Evolutionary conservation across 2,888 invertebrate genomes (phyloP).

Genomic region (Calephelis perditalis): DNA sequence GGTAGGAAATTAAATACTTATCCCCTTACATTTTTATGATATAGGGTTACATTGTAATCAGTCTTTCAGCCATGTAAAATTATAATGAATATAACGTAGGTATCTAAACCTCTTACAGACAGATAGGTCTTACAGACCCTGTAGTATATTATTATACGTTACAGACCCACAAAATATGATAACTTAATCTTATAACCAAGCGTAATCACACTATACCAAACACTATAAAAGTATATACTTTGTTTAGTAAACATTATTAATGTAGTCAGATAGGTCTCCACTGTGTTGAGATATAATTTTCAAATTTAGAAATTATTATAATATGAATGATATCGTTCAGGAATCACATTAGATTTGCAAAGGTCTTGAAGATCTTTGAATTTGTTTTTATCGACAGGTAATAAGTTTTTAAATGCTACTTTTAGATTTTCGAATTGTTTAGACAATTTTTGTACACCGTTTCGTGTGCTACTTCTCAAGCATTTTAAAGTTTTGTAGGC

Average conservation of each 20-base stretch:
- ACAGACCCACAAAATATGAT: background rate
- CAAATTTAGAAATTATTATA: conserved; percentile 1
- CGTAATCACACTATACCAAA: too few relatives aligned
- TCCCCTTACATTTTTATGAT: background rate
- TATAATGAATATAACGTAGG: background rate
- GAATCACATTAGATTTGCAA: background rate
- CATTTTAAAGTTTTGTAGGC: background rate
- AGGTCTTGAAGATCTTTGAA: too few relatives aligned
- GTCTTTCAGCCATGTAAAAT: background rate
- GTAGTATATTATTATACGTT: too few relatives aligned
- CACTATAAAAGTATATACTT: too few relatives aligned
- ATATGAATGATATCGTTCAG: background rate
- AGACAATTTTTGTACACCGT: conserved; percentile 4
- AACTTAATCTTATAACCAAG: background rate
- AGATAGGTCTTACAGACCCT: too few relatives aligned
- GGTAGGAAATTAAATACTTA: background rate
- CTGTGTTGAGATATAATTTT: background rate
- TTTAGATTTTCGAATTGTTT: background rate
- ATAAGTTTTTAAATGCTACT: background rate
- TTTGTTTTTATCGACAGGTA: background rate
- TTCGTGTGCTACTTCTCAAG: background rate
- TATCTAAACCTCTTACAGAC: too few relatives aligned
- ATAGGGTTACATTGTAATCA: conserved; percentile 4
- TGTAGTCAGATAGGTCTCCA: background rate
- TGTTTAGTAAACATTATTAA: too few relatives aligned